Evolutionary conservation across 2,888 invertebrate genomes (phyloP).

Genomic region (Catocala sponsa): DNA sequence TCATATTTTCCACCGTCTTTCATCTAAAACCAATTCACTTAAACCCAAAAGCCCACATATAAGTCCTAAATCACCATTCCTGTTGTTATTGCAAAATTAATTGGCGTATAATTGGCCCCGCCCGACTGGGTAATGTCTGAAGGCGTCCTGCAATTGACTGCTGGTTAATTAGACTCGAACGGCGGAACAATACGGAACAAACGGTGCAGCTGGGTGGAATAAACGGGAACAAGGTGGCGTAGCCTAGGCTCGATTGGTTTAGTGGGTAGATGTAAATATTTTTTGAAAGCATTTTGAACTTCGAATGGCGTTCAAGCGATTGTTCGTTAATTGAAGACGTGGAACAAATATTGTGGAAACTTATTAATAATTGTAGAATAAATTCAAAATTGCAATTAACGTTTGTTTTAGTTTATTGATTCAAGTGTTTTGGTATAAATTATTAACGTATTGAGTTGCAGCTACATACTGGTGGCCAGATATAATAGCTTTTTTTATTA

Average conservation of each 20-base stretch:
- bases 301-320: not conserved
- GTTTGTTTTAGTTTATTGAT: too few relatives aligned
- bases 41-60: constrained; percentile 26
- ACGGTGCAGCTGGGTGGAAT: constrained; percentile 60
- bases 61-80: constrained; percentile 34
- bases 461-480: too few relatives aligned
- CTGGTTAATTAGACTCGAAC: constrained; percentile 79
- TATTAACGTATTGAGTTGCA: too few relatives aligned
- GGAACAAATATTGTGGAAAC: too few relatives aligned
- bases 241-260: constrained; percentile 19
- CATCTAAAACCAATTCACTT: constrained; percentile 28
- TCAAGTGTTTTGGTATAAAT: too few relatives aligned
- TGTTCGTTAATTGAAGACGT: not conserved
- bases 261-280: constrained; percentile 14
- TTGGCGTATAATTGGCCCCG: constrained; percentile 84
- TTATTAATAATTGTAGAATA: too few relatives aligned
- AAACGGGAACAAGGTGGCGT: constrained; percentile 45
- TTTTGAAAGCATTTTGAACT: constrained; percentile 7
- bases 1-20: not conserved
- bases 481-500: too few relatives aligned
- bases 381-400: too few relatives aligned
- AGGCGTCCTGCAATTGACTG: constrained; percentile 84
- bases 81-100: constrained; percentile 83
- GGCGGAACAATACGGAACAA: constrained; percentile 70
- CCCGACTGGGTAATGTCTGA: constrained; percentile 75